A percentile compares a stretch with the other conserved stretches of the same genome.
Conservation (phyloP, 2,888 invertebrate species). For the Sphaerophoria taeniata region DNA sequence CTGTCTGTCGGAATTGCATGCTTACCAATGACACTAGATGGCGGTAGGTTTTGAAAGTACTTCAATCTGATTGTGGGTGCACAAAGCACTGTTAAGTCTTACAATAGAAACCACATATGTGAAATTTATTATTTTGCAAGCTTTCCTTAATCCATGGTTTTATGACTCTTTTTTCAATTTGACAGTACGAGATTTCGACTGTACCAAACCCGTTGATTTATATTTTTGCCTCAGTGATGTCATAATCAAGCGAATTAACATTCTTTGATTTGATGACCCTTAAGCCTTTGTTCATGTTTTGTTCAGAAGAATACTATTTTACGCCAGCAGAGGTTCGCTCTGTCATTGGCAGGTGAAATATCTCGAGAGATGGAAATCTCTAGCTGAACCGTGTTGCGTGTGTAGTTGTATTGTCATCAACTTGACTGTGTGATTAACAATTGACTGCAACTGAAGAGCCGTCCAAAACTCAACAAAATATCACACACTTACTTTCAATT, state of each 20-base stretch:
- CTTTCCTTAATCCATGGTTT: too few relatives aligned
- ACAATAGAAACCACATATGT: too few relatives aligned
- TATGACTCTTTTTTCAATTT: not conserved
- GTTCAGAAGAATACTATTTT: constrained; percentile 24
- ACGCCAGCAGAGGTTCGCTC: constrained; percentile 3
- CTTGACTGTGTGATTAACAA: constrained; percentile 61
- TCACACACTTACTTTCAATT: not conserved
- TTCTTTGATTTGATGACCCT: constrained; percentile 47
- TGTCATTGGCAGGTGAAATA: constrained; percentile 64
- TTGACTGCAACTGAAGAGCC: constrained; percentile 60
- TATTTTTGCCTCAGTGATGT: constrained; percentile 22
- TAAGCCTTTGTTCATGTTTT: constrained; percentile 7
- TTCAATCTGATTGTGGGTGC: too few relatives aligned
- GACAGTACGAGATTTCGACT: constrained; percentile 4
- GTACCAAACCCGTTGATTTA: not conserved
- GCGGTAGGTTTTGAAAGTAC: not conserved
- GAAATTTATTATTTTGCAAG: too few relatives aligned
- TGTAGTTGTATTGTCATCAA: not conserved
- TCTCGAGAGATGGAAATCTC: not conserved
- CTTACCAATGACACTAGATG: constrained; percentile 22
- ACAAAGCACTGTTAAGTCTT: too few relatives aligned
- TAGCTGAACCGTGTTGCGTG: constrained; percentile 8
- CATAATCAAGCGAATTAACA: constrained; percentile 69
- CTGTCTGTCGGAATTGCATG: constrained; percentile 22
- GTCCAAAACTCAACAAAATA: constrained; percentile 21